Evolutionary conservation across 1,140 invertebrate species (phyloP).

Genomic region (Drosophila rufa): DNA sequence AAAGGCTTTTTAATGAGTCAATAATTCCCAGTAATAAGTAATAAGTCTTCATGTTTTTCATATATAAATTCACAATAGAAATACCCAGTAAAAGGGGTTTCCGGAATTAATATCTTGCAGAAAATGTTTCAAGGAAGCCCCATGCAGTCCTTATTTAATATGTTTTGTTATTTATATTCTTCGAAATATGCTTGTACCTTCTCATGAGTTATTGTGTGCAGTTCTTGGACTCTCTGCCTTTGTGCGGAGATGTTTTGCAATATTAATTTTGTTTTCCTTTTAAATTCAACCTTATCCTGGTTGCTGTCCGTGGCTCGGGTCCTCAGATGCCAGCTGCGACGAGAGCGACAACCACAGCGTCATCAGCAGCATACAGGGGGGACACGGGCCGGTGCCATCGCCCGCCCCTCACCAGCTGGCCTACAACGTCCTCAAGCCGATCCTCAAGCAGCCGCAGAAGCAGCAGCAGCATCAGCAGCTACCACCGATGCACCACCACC

Average conservation of each 20-base stretch:
- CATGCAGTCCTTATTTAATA: no score
- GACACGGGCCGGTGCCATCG: conserved; percentile 53
- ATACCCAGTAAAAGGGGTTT: no score
- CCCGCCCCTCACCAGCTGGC: conserved; percentile 67
- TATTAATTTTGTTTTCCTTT: conserved; percentile 1
- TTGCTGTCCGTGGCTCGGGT: conserved; percentile 16
- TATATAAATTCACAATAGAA: no score
- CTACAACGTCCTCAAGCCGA: conserved; percentile 71
- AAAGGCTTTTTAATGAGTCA: no score
- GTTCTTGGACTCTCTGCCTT: background rate
- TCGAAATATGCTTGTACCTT: no score
- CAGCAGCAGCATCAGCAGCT: conserved; percentile 24
- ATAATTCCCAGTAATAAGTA: no score
- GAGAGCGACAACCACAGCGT: conserved; percentile 66
- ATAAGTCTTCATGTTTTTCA: no score
- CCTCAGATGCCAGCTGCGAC: conserved; percentile 73
- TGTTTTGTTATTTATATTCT: no score
- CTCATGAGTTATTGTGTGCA: no score
- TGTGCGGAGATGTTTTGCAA: conserved; percentile 6
- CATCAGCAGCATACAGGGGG: conserved; percentile 47
- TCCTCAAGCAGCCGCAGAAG: conserved; percentile 67
- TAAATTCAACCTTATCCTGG: conserved; percentile 11
- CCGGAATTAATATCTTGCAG: no score
- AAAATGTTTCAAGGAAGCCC: no score
- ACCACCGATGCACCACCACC: conserved; percentile 1